Conservation (phyloP, 2,888 invertebrate genomes). For the Thymelicus sylvestris region DNA sequence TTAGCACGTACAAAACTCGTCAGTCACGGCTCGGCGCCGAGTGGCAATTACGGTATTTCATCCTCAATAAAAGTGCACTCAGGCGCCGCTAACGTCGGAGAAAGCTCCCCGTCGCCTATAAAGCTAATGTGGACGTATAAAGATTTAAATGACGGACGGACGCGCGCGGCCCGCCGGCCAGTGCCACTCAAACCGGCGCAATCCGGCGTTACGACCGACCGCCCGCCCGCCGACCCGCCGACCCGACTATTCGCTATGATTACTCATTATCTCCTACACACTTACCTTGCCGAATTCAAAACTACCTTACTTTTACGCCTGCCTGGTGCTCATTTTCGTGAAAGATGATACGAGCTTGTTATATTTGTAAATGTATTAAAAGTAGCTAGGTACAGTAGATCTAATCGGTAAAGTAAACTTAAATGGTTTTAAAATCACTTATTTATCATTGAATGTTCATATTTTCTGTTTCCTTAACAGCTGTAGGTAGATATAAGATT, state of each 20-base stretch:
- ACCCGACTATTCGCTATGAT: slow-evolving; percentile 31
- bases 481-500: neutral
- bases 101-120: slow-evolving; percentile 73
- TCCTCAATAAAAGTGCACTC: slow-evolving; percentile 82
- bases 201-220: slow-evolving; percentile 24
- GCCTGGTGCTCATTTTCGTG: slow-evolving; percentile 15
- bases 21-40: slow-evolving; percentile 74
- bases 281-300: slow-evolving; percentile 32
- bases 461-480: neutral
- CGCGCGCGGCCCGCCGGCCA: slow-evolving; percentile 40
- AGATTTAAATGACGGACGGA: slow-evolving; percentile 74
- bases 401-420: neutral
- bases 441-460: neutral
- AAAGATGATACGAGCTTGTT: slow-evolving; percentile 17
- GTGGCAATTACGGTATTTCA: slow-evolving; percentile 81
- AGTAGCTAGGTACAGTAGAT: neutral
- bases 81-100: slow-evolving; percentile 68
- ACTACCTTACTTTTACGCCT: slow-evolving; percentile 23
- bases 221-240: slow-evolving; percentile 24
- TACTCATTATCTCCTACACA: slow-evolving; percentile 34
- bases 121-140: slow-evolving; percentile 80
- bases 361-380: neutral
- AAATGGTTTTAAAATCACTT: too few relatives aligned
- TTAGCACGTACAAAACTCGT: slow-evolving; percentile 76
- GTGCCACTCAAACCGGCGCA: slow-evolving; percentile 37